Evolutionary conservation across 2,888 invertebrate species (phyloP).

Genomic region (Onchidella celtica): DNA sequence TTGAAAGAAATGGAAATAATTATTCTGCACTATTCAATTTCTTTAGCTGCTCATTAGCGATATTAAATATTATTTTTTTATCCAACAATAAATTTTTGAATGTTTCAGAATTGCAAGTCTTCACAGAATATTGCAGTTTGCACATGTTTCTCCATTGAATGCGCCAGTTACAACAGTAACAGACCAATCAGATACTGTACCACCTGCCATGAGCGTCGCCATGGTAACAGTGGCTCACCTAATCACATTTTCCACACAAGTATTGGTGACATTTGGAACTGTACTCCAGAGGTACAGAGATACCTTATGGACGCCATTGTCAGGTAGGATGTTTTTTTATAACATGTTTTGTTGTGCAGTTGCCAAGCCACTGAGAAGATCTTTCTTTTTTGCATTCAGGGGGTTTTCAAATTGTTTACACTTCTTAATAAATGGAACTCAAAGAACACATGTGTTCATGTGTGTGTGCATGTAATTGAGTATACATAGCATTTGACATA

Average conservation of each 20-base stretch:
- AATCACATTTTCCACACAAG: conserved; percentile 94
- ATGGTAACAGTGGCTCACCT: conserved; percentile 59
- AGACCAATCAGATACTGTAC: conserved; percentile 90
- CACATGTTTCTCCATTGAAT: conserved; percentile 98
- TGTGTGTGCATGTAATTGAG: too few relatives aligned
- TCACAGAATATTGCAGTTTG: conserved; percentile 94
- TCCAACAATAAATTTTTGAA: too few relatives aligned
- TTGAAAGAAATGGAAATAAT: too few relatives aligned
- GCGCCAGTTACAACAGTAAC: conserved; percentile 97
- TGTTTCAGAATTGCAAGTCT: conserved; percentile 95
- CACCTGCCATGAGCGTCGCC: conserved; percentile 75
- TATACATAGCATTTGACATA: too few relatives aligned
- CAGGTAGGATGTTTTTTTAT: conserved; percentile 83
- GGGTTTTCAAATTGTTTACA: not conserved
- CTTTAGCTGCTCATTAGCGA: too few relatives aligned
- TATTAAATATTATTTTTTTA: too few relatives aligned
- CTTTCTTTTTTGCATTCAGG: not conserved
- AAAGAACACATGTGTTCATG: too few relatives aligned
- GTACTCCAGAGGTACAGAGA: conserved; percentile 94
- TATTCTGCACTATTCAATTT: too few relatives aligned
- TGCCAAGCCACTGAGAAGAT: not conserved
- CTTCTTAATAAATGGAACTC: too few relatives aligned
- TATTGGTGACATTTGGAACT: conserved; percentile 92
- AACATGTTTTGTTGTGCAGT: not conserved
- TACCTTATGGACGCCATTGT: conserved; percentile 97